Percentiles rank a stretch among this genome's conserved stretches.
These are phyloP conservation scores for Drosophila pandora DNA, from an alignment of 1,140 invertebrate genomes.

Conservation along the genomic window DNA sequence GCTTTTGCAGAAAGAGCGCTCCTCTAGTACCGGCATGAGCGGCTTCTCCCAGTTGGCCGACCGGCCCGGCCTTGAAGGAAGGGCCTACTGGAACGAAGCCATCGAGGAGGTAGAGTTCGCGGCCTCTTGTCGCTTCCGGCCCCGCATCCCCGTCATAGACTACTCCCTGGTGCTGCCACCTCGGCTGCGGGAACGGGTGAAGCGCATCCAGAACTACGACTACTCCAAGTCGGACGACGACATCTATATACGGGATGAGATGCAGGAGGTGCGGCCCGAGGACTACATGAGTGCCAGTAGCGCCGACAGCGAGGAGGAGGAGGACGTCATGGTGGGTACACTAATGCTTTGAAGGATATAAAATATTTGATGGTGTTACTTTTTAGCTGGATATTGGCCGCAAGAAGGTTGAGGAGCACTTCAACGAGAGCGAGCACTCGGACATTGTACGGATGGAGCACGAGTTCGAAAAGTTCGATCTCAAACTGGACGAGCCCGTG, in stretches of 20 bases:
- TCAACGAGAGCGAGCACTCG: constrained; percentile 74
- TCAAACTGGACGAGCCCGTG: constrained; percentile 67
- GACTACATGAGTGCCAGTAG: constrained; percentile 60
- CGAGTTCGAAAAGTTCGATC: constrained; percentile 70
- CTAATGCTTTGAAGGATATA: no score
- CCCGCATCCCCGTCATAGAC: constrained; percentile 62
- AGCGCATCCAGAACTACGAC: constrained; percentile 73
- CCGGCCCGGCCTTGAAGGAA: constrained; percentile 36
- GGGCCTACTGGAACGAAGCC: constrained; percentile 59
- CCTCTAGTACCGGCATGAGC: constrained; percentile 54
- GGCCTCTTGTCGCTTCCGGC: constrained; percentile 50
- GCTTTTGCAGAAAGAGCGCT: constrained; percentile 27
- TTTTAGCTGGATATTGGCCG: constrained; percentile 23
- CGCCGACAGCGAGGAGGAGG: constrained; percentile 52
- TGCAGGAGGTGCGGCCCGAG: constrained; percentile 54
- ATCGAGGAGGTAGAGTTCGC: constrained; percentile 63
- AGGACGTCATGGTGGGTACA: constrained; percentile 41
- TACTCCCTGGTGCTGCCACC: constrained; percentile 71
- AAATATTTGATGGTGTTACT: neutral
- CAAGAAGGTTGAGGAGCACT: constrained; percentile 64
- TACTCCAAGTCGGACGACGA: constrained; percentile 67
- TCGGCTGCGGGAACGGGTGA: constrained; percentile 57
- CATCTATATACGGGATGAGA: constrained; percentile 67
- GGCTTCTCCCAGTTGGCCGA: constrained; percentile 36
- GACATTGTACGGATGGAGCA: constrained; percentile 74